These are phyloP conservation scores for Stenotaenia linearis DNA, from an alignment of 2,888 invertebrate species.

Conservation along the genomic window DNA sequence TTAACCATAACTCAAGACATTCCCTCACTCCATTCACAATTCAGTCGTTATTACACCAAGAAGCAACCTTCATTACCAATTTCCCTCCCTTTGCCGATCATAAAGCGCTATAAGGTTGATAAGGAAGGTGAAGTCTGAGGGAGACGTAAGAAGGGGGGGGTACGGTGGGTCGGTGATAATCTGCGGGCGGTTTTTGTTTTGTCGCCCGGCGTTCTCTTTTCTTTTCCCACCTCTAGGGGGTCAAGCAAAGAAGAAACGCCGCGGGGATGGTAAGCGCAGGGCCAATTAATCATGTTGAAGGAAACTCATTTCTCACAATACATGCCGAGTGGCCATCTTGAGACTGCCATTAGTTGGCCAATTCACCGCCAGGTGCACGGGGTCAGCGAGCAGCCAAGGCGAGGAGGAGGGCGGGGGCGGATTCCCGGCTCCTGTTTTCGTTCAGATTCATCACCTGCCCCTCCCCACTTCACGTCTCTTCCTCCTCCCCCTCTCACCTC, in stretches of 20 bases:
- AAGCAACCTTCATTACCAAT: too few species aligned
- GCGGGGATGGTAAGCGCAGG: not conserved
- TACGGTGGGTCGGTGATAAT: not conserved
- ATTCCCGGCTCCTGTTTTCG: not conserved
- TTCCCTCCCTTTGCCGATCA: not conserved
- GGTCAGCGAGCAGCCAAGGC: not conserved
- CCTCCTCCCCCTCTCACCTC: not conserved
- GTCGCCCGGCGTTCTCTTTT: not conserved
- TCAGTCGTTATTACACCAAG: too few species aligned
- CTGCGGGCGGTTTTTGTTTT: not conserved
- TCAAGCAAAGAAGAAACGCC: not conserved
- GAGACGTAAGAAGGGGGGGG: not conserved
- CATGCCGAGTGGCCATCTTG: not conserved
- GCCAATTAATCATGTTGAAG: not conserved
- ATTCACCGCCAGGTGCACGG: not conserved
- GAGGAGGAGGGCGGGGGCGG: not conserved
- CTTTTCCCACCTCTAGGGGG: slow-evolving; percentile 3
- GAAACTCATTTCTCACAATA: slow-evolving; percentile 9
- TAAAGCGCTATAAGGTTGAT: not conserved
- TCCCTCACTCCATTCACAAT: too few species aligned
- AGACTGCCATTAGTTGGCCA: slow-evolving; percentile 4
- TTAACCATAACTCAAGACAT: too few species aligned
- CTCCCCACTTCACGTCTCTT: not conserved
- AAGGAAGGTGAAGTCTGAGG: not conserved
- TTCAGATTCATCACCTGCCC: not conserved